A percentile compares a stretch with the other conserved stretches of the same genome.
Evolutionary conservation across 2,113 vertebrate genomes (phyloP).

Genomic region (Hemichromis elongatus): DNA sequence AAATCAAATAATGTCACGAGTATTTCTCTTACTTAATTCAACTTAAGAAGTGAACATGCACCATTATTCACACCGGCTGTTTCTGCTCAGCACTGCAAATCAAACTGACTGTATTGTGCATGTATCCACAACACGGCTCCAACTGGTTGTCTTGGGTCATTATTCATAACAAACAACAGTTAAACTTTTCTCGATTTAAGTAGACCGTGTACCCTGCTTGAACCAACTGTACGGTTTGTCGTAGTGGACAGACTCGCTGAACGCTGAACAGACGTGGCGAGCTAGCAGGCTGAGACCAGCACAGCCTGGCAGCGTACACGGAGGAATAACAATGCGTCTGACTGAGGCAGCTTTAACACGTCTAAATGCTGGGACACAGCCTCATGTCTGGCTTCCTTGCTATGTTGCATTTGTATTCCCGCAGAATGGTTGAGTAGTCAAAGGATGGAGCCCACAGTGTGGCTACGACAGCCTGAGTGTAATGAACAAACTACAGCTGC

Average conservation of each 20-base stretch:
- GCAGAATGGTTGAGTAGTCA: neutral
- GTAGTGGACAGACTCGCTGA: fast-evolving
- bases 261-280: no score
- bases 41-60: neutral
- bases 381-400: neutral
- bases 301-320: no score
- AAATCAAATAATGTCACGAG: no score
- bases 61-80: fast-evolving
- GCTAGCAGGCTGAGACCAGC: neutral
- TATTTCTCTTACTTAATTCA: neutral
- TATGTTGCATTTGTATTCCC: fast-evolving
- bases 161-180: neutral
- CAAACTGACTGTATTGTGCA: no score
- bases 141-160: no score
- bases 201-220: neutral
- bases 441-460: no score
- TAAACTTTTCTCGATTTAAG: neutral
- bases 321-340: neutral
- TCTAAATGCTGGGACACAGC: neutral
- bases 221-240: neutral
- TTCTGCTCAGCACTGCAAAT: no score
- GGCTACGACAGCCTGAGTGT: no score
- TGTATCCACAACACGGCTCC: neutral
- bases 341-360: neutral
- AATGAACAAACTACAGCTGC: neutral